A percentile compares a stretch with the other conserved stretches of the same genome.
phyloP scores from a whole-genome alignment of 2,888 invertebrate genomes.

The Entomobrya multifasciata region DNA sequence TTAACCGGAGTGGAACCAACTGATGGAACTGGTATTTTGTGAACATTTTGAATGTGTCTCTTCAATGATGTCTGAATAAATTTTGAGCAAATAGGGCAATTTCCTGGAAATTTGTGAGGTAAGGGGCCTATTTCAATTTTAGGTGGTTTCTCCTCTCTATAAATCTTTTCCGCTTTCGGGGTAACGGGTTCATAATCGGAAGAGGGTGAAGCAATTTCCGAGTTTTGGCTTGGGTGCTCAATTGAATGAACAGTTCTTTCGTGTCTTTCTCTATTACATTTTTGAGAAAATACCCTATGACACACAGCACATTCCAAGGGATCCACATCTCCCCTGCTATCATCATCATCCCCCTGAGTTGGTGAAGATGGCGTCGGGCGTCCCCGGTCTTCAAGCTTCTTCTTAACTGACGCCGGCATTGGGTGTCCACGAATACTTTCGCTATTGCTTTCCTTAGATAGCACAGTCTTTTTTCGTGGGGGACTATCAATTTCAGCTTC shows the following conservation, averaged over 20 bases:
- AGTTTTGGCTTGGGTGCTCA: too few species aligned
- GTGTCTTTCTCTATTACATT: conserved; percentile 8
- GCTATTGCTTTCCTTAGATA: not conserved
- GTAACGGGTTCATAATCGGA: not conserved
- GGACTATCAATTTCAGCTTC: conserved; percentile 18
- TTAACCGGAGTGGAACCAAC: not conserved
- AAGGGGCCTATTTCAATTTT: not conserved
- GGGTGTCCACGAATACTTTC: conserved; percentile 43
- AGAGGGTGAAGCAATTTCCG: not conserved
- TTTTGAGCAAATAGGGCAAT: conserved; percentile 52
- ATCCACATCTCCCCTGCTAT: not conserved
- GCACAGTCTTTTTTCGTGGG: conserved; percentile 14
- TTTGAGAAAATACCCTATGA: conserved; percentile 25
- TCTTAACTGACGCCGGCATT: conserved; percentile 53
- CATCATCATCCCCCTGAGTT: not conserved
- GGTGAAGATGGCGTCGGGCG: not conserved
- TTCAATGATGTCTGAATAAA: not conserved
- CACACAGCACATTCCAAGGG: conserved; percentile 57
- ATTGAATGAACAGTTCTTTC: conserved; percentile 45
- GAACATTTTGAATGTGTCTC: conserved; percentile 39
- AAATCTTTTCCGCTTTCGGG: not conserved
- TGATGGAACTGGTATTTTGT: not conserved
- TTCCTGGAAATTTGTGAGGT: conserved; percentile 11
- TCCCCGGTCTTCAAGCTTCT: conserved; percentile 40
- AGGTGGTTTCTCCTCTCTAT: not conserved